phyloP scores from a whole-genome alignment of 2,888 invertebrate genomes.

The Lordiphosa andalusiaca region DNA sequence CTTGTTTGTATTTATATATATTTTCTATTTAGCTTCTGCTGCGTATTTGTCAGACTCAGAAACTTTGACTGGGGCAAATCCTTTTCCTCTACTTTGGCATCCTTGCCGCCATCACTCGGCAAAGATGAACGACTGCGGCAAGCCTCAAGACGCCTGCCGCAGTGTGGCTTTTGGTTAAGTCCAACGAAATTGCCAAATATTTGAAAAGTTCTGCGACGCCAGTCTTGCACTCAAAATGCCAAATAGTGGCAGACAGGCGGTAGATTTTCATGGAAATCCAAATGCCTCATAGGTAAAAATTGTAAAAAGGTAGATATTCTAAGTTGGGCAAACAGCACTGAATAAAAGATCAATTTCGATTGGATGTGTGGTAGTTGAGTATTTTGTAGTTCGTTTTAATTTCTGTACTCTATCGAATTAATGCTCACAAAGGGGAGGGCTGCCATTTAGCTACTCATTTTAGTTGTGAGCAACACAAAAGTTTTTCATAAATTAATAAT shows the following conservation, averaged over 20 bases:
- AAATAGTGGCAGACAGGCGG: slow-evolving; percentile 41
- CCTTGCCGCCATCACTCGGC: slow-evolving; percentile 5
- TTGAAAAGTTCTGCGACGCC: slow-evolving; percentile 59
- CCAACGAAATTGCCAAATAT: slow-evolving; percentile 62
- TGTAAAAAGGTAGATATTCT: not conserved
- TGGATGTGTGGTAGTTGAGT: too few relatives aligned
- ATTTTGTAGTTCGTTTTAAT: too few relatives aligned
- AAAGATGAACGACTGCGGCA: slow-evolving; percentile 40
- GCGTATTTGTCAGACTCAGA: slow-evolving; percentile 15
- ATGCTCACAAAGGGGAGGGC: too few relatives aligned
- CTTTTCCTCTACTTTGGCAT: slow-evolving; percentile 2
- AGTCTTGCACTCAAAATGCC: slow-evolving; percentile 38
- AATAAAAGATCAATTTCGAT: too few relatives aligned
- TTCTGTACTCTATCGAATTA: too few relatives aligned
- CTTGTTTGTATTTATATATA: slow-evolving; percentile 4
- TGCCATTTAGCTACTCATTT: too few relatives aligned
- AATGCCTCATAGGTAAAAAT: slow-evolving; percentile 6
- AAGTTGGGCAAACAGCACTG: too few relatives aligned
- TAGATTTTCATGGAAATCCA: slow-evolving; percentile 13
- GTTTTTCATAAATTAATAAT: too few relatives aligned
- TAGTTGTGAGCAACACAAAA: too few relatives aligned
- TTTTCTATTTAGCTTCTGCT: too few relatives aligned
- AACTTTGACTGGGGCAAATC: slow-evolving; percentile 32
- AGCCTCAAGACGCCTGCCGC: slow-evolving; percentile 57
- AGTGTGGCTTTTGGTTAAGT: slow-evolving; percentile 34